phyloP scores from a whole-genome alignment of 2,888 invertebrate species.

The Coremacera marginata region DNA sequence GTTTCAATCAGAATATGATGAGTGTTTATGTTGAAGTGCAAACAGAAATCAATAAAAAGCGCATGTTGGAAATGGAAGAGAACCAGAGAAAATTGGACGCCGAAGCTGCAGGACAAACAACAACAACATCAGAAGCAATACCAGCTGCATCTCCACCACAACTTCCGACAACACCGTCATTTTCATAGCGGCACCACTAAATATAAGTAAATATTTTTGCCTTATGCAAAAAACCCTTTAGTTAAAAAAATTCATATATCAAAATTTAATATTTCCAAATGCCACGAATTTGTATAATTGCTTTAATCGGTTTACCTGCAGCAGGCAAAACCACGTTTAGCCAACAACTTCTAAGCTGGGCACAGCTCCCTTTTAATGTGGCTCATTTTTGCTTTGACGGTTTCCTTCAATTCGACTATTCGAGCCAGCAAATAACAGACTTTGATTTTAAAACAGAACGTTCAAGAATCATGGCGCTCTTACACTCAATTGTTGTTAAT shows the following conservation, averaged over 20 bases:
- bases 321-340: conserved; percentile 63
- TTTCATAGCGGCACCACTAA: too few relatives aligned
- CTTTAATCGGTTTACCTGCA: conserved; percentile 63
- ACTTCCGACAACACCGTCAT: background rate
- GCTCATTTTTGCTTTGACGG: conserved; percentile 64
- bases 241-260: conserved; percentile 11
- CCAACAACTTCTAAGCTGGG: conserved; percentile 48
- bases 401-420: conserved; percentile 38
- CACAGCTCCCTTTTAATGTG: conserved; percentile 48
- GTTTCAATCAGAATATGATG: conserved; percentile 68
- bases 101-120: conserved; percentile 22
- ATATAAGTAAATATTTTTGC: too few relatives aligned
- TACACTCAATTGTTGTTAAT: conserved; percentile 48
- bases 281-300: conserved; percentile 60
- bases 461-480: conserved; percentile 31
- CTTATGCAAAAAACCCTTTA: too few relatives aligned
- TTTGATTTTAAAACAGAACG: conserved; percentile 6
- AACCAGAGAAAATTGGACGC: conserved; percentile 52
- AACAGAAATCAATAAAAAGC: conserved; percentile 63
- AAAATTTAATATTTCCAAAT: conserved; percentile 44
- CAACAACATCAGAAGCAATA: conserved; percentile 47
- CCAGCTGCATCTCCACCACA: conserved; percentile 41
- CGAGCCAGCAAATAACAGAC: background rate
- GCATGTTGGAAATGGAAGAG: conserved; percentile 63
- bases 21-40: conserved; percentile 67